A percentile compares a stretch with the other conserved stretches of the same genome.
phyloP scores from a whole-genome alignment of 2,888 invertebrate genomes.

The Oscheius sp. region DNA sequence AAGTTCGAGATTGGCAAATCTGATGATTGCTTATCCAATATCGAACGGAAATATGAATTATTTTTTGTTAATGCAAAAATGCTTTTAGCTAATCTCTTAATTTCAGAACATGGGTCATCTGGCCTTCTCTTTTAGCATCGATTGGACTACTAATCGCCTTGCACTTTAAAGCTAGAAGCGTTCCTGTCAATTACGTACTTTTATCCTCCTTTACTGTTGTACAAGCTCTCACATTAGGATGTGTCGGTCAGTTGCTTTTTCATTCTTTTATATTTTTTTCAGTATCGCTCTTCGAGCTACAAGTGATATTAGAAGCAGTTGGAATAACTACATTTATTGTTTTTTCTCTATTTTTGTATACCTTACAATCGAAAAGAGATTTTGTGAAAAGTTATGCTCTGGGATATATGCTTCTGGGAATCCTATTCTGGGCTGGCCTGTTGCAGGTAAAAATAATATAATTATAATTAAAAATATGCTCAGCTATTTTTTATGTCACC shows the following conservation, averaged over 20 bases:
- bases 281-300: conserved; percentile 82
- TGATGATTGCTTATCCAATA: too few species aligned
- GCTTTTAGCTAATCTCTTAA: not conserved
- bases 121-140: conserved; percentile 73
- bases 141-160: conserved; percentile 79
- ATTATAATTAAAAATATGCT: conserved; percentile 29
- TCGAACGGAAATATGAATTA: too few species aligned
- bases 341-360: conserved; percentile 81
- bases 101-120: conserved; percentile 72
- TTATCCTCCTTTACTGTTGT: conserved; percentile 81
- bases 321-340: conserved; percentile 76
- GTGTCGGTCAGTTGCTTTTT: conserved; percentile 74
- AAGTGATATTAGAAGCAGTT: conserved; percentile 82
- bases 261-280: too few species aligned
- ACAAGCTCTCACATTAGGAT: conserved; percentile 82
- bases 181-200: conserved; percentile 83
- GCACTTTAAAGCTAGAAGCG: conserved; percentile 80
- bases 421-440: conserved; percentile 80
- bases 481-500: conserved; percentile 82
- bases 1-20: too few species aligned
- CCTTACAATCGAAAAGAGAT: conserved; percentile 85
- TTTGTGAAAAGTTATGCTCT: conserved; percentile 79
- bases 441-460: conserved; percentile 73
- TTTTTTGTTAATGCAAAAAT: too few species aligned
- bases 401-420: conserved; percentile 71